Base-by-base conservation (phyloP, 2,888 invertebrate genomes). In the Thecophora atra region DNA sequence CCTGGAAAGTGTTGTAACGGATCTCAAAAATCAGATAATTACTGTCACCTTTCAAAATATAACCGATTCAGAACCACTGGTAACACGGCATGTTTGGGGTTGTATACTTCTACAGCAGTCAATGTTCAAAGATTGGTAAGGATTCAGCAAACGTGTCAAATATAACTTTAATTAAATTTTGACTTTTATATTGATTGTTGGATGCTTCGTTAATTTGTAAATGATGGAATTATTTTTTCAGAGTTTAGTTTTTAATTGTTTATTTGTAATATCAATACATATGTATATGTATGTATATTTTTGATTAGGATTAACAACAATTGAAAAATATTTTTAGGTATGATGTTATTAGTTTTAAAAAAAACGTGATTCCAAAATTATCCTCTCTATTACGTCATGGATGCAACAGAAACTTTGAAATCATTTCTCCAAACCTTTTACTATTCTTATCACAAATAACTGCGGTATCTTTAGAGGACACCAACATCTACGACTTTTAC, bases 381-480 rank as follows among this genome's bases (percentile, higher is more conserved):
- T 91, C 89, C 84, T 87, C 88, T 64, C 86, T 93, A 54, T 82
- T 94, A 56, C 89, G 89, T 75, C 89, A 89, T 80, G 94, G 93
- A 66, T 95, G 94, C 0, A 90, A 92, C 87, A 94, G 94, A 30
- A 93, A 92, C 85, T 94, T 95, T 11, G 87, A 88, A 68, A 88
- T 90, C 8, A 89, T 96, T 77, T 91, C 91, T 73, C 93, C 93
- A 24, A 91, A 92, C 84, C 84, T 97, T 71, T 86, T 95, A 71
- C 94, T 95, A 13, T 88, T 97, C 74, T 82, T 97, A 64, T 92
- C 93, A 4, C 87, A 89, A 60, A 90, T 94, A 75, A 76, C 81
- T 3, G 74, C 77, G 8, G 78, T 76, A 3, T 78, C 77, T 6
- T 70, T 80, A 1, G 78, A 81, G 69, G 81, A 81, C 26, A 37